These are phyloP conservation scores for Hypanus sabinus DNA, from an alignment of 2,113 vertebrate genomes.

Conservation along the genomic window DNA sequence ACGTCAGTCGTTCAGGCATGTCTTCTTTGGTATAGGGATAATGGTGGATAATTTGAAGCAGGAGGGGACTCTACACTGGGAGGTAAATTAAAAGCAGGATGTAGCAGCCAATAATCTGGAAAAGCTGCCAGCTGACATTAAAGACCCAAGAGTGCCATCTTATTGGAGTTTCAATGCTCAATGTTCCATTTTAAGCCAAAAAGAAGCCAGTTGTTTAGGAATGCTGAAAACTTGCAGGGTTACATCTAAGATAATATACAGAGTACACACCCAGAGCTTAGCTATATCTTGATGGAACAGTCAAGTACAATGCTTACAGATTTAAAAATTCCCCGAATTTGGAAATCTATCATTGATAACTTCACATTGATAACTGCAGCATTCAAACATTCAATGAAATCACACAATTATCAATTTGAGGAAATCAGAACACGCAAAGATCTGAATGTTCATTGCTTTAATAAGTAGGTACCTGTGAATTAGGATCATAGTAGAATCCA, in stretches of 20 bases:
- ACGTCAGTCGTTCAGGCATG: no score
- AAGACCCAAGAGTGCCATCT: no score
- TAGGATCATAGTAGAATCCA: slow-evolving; percentile 82
- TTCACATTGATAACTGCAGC: not conserved
- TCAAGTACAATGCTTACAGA: not conserved
- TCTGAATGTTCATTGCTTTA: not conserved
- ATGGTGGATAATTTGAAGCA: no score
- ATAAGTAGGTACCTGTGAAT: slow-evolving; percentile 69
- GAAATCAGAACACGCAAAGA: not conserved
- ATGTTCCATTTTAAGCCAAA: not conserved
- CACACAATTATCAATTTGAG: not conserved
- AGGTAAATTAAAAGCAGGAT: no score
- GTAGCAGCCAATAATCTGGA: no score
- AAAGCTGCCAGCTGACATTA: no score
- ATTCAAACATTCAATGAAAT: not conserved
- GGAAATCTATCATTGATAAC: not conserved
- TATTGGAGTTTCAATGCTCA: not conserved
- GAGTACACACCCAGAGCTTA: not conserved
- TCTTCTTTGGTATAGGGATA: no score
- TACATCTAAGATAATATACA: no score
- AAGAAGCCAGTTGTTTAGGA: not conserved
- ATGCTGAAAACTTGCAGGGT: not conserved
- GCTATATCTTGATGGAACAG: not conserved
- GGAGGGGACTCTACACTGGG: no score
- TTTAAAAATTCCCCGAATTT: not conserved